Evolutionary conservation across 2,113 vertebrate genomes (phyloP), one percentile per base, ranked within the genome.

Genomic region (Hippocampus abdominalis): DNA sequence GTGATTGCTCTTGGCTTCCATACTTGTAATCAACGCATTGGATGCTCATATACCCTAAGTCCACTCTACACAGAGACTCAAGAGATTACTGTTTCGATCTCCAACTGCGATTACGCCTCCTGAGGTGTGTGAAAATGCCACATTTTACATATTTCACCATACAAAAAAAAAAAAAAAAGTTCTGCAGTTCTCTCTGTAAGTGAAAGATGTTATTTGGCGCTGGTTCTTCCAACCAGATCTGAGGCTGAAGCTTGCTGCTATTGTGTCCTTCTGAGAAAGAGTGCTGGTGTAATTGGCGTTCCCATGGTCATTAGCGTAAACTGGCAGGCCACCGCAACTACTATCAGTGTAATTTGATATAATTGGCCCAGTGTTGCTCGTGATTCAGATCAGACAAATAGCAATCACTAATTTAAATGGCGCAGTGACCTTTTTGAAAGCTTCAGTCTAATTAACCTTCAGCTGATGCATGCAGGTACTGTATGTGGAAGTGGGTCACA

Each of bases 101-200:
- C 83, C 88, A 90, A 78, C 84, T 81, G 65, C 89, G 86, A 92
- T 89, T 89, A 89, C 70, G 75, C 80, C 85, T 87, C 87, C 84
- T 25, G 77, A 87, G 88, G 74, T 76, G 65, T 74, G 69, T 54
- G 74, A 79, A 93, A 92, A 92, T 91, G 91, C 89, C 91, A 91
- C 59, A 81, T 89, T 93, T 91, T 91, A 90, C 87, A 91, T 89
- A 88, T 89, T 91, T 89, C 88, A 91, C 73, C 71, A 59, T 76
- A 75, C 82, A 1, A 6, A 5, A 18, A 60, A 32, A 11, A 25
- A 8, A 32, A 27, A 8, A 32, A 20, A 64, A 79, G 68, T 75
- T 76, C 53, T 64, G 69, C 66, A 69, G 80, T 69, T 65, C 71
- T 79, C 76, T 62, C 74, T 36, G 69, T 70, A 89, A 23, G 54